Evolutionary conservation across 2,113 vertebrate species (phyloP).

Genomic region (Galemys pyrenaicus): DNA sequence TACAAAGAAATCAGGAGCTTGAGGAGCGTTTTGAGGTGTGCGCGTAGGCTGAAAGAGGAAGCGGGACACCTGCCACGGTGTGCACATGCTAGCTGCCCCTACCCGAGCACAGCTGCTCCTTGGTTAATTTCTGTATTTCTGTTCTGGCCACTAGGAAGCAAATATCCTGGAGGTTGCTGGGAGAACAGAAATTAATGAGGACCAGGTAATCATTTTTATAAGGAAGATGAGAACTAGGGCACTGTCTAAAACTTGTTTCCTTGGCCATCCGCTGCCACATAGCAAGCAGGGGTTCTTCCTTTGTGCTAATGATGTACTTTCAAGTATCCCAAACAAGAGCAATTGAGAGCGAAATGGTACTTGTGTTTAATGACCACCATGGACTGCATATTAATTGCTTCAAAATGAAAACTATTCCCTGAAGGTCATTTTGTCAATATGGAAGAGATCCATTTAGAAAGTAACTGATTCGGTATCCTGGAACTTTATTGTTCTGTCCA

Average conservation of each 20-base stretch:
- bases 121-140: neutral
- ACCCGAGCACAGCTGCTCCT: neutral
- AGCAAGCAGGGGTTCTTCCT: neutral
- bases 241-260: neutral
- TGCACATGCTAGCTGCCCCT: neutral
- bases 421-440: neutral
- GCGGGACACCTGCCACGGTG: neutral
- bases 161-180: neutral
- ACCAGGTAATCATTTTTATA: neutral
- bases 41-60: neutral
- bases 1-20: neutral
- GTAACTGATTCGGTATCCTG: neutral
- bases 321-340: slow-evolving; percentile 7
- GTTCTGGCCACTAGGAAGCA: neutral
- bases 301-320: neutral
- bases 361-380: slow-evolving; percentile 29
- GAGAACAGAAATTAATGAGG: neutral
- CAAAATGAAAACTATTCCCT: neutral
- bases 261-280: neutral
- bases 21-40: neutral
- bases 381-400: neutral
- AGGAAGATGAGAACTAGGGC: neutral
- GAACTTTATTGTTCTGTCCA: neutral
- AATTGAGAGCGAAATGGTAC: neutral
- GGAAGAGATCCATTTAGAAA: neutral